Percentiles rank a stretch among this genome's conserved stretches.
phyloP scores from a whole-genome alignment of 2,888 invertebrate genomes.

The Trissonchulus latispiculum region DNA sequence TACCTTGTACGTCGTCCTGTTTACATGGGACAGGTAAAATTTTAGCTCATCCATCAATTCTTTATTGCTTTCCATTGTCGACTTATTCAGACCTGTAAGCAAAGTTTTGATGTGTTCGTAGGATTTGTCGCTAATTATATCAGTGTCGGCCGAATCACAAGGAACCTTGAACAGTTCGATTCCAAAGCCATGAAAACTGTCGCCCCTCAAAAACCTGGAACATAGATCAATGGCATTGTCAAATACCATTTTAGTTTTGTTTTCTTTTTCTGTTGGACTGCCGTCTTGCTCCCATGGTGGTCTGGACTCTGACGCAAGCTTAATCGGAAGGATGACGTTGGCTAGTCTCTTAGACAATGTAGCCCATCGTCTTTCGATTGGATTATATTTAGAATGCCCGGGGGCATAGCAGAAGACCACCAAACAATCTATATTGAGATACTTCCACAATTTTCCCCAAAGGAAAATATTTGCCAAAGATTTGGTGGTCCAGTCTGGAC shows the following conservation, averaged over 20 bases:
- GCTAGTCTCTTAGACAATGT: background rate
- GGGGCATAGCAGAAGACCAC: background rate
- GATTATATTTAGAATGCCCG: background rate
- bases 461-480: background rate
- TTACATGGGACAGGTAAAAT: no score
- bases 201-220: no score
- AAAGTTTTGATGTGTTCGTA: no score
- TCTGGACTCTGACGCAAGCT: background rate
- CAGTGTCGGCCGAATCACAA: no score
- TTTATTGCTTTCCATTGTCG: no score
- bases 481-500: background rate
- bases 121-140: no score
- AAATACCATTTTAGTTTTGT: background rate
- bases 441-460: background rate
- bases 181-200: no score
- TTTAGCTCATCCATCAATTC: no score
- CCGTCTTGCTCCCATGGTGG: background rate
- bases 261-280: background rate
- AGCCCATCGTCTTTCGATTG: background rate
- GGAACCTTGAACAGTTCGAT: no score
- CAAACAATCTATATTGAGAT: background rate
- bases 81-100: no score
- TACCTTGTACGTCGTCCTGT: no score
- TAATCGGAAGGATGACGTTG: background rate
- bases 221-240: background rate